Conservation (phyloP, 2,113 vertebrate species). For the Stomatorhinus ivindoensis region DNA sequence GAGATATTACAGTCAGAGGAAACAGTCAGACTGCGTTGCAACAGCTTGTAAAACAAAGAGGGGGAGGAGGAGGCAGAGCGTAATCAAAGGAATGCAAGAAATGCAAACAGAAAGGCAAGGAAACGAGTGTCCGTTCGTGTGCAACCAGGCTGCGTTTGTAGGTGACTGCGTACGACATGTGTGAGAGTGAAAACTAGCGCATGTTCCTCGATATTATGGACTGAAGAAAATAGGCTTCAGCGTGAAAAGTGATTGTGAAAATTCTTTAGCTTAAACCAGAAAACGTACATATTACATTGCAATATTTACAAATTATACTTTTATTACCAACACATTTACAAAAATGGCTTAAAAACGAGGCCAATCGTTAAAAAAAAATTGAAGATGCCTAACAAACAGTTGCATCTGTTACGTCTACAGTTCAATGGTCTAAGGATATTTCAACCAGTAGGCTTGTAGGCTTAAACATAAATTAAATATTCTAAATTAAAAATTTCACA, state of each 20-base stretch:
- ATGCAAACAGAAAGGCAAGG: neutral
- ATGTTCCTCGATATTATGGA: neutral
- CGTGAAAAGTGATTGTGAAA: neutral
- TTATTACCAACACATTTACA: neutral
- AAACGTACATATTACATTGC: neutral
- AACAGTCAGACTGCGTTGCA: slow-evolving; percentile 8
- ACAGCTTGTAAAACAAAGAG: slow-evolving; percentile 1
- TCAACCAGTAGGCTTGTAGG: neutral
- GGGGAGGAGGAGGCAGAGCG: neutral
- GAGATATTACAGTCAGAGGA: slow-evolving; percentile 12
- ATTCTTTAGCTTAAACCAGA: neutral
- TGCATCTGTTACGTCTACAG: neutral
- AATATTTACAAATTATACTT: neutral
- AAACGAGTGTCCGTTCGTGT: neutral
- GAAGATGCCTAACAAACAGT: neutral
- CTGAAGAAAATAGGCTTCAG: neutral
- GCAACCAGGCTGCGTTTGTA: neutral
- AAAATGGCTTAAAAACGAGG: neutral
- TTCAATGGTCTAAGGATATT: neutral
- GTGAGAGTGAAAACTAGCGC: neutral
- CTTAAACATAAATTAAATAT: neutral
- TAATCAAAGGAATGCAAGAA: neutral
- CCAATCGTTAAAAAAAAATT: neutral
- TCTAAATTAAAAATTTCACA: neutral
- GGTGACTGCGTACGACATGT: neutral